phyloP scores from a whole-genome alignment of 1,140 invertebrate genomes.

The Anoplolepis gracilipes region DNA sequence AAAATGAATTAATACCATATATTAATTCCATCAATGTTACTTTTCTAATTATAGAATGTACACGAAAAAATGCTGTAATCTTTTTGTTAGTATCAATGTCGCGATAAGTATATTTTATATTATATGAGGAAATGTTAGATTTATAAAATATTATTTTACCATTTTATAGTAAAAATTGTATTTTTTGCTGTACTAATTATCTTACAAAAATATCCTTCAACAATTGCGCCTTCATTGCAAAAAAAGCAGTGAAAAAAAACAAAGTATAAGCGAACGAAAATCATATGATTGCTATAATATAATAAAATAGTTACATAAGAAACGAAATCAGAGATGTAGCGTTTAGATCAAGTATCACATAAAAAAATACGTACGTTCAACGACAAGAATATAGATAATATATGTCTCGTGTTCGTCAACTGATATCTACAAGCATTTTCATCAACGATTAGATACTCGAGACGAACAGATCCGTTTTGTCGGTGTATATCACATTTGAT shows the following conservation, averaged over 20 bases:
- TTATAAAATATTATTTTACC: too few relatives aligned
- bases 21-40: neutral
- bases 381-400: neutral
- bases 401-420: neutral
- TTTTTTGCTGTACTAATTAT: too few relatives aligned
- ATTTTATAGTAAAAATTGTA: too few relatives aligned
- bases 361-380: neutral
- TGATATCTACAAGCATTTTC: conserved; percentile 14
- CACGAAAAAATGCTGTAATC: neutral
- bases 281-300: neutral
- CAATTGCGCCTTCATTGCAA: too few relatives aligned
- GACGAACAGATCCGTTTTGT: neutral
- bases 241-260: neutral
- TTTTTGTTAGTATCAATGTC: neutral
- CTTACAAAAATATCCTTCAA: too few relatives aligned
- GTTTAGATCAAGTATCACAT: neutral
- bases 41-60: neutral
- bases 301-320: neutral
- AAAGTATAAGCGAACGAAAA: neutral
- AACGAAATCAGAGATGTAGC: neutral
- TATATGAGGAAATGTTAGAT: too few relatives aligned
- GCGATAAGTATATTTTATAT: neutral
- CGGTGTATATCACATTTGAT: neutral
- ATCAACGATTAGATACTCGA: conserved; percentile 59
- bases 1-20: neutral